A percentile compares a stretch with the other conserved stretches of the same genome.
Evolutionary conservation across 2,113 vertebrate species (phyloP).

Genomic region (Atractosteus spatula): DNA sequence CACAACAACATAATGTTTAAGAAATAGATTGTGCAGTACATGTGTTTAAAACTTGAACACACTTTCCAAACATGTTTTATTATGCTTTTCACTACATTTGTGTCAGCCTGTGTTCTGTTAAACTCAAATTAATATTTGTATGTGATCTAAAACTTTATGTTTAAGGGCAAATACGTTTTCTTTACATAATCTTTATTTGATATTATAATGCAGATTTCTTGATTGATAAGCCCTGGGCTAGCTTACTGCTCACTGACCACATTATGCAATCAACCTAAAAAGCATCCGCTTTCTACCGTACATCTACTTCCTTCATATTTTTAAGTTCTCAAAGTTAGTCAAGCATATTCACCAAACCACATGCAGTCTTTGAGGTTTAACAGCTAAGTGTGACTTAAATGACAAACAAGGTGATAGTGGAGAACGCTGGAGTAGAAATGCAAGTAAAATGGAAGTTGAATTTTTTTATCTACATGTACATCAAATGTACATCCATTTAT

Average conservation of each 20-base stretch:
- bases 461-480: no score
- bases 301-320: constrained; percentile 17
- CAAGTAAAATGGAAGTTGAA: no score
- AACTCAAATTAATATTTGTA: no score
- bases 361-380: constrained; percentile 21
- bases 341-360: constrained; percentile 14
- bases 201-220: neutral
- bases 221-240: neutral
- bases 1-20: no score
- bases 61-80: no score
- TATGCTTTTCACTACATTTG: no score
- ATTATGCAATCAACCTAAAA: constrained; percentile 21
- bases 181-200: neutral
- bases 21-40: no score
- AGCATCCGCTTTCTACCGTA: constrained; percentile 5
- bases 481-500: no score
- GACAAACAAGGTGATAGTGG: constrained; percentile 35
- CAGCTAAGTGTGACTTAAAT: constrained; percentile 37
- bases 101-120: no score
- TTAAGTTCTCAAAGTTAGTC: constrained; percentile 41
- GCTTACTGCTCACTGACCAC: constrained; percentile 18
- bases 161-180: neutral
- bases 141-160: no score
- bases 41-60: no score
- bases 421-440: constrained; percentile 15